Evolutionary conservation across 2,797 vertebrate species (phyloP), one percentile per base, ranked within the genome.

Genomic region (Silurus lanzhouensis): DNA sequence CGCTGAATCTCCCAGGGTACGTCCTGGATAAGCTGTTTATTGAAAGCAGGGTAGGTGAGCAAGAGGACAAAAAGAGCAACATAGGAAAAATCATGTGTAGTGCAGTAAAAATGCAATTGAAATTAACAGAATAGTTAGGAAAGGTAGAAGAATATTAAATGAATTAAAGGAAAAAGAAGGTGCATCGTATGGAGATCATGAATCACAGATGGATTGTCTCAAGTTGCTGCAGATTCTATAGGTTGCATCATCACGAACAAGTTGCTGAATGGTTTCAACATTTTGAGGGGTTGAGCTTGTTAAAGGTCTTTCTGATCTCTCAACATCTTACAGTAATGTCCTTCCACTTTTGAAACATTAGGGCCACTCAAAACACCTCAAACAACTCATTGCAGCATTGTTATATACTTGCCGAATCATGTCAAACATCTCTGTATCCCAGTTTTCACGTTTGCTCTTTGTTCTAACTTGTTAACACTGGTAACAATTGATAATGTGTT

Each of bases 11-110:
- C 96, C 96, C 93, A 97, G 94, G 93, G 95, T 96, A 93, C 97
- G 96, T 97, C 97, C 97, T 0, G 96, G 96, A 91, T 97, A 97
- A 92, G 97, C 96, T 97, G 96, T 97, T 96, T 96, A 96, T 93
- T 95, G 93, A 92, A 91, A 91, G 88, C 82, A 48, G n/a, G 58
- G 81, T 27, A 55, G 52, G 68, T 83, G 25, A 84, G 84, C 77
- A 80, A 83, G 31, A 76, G 72, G 72, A 63, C 80, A 85, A 81
- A 77, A 57, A 83, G 82, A 84, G 83, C 88, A 87, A 88, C 84
- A 84, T 0, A 55, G 6, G 0, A 68, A 87, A 57, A 88, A 87
- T 88, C 27, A 82, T 88, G 63, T 75, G 85, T 57, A 87, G 87
- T 82, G 84, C 80, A 87, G 86, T 82, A 81, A 90, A 89, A 87